These are phyloP conservation scores for Sciaenops ocellatus DNA, from an alignment of 2,797 vertebrate species.

Conservation along the genomic window DNA sequence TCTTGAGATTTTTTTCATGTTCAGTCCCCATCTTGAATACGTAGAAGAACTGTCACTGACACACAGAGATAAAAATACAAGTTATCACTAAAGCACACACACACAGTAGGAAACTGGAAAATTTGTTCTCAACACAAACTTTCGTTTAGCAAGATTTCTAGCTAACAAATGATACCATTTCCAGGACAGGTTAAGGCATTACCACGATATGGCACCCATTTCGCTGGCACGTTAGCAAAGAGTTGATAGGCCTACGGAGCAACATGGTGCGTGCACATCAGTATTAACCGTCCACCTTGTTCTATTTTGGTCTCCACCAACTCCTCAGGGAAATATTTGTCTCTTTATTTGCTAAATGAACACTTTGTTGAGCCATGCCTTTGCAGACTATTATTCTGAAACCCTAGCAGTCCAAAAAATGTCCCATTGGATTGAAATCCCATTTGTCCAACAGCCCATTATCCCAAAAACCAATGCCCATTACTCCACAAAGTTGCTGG, in stretches of 20 bases:
- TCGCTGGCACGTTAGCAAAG: neutral
- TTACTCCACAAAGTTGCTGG: too few species aligned
- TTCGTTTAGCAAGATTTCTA: neutral
- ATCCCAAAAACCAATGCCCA: too few species aligned
- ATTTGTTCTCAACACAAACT: neutral
- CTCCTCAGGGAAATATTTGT: neutral
- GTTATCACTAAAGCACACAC: neutral
- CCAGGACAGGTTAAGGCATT: neutral
- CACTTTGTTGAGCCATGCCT: too few species aligned
- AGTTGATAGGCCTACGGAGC: too few species aligned
- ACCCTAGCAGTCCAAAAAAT: too few species aligned
- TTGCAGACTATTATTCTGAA: too few species aligned
- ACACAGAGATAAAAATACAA: constrained; percentile 20
- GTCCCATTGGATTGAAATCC: too few species aligned
- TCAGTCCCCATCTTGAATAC: constrained; percentile 23
- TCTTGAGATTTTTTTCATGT: constrained; percentile 33
- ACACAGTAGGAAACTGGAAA: neutral
- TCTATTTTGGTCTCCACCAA: constrained; percentile 4
- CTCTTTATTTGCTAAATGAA: neutral
- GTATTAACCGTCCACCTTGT: neutral
- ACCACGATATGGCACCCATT: neutral
- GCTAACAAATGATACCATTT: neutral
- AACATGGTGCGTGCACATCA: neutral
- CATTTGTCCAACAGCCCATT: too few species aligned
- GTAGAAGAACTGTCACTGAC: constrained; percentile 21